Base-by-base conservation (phyloP, 2,113 vertebrate species). In the Gymnogyps californianus region DNA sequence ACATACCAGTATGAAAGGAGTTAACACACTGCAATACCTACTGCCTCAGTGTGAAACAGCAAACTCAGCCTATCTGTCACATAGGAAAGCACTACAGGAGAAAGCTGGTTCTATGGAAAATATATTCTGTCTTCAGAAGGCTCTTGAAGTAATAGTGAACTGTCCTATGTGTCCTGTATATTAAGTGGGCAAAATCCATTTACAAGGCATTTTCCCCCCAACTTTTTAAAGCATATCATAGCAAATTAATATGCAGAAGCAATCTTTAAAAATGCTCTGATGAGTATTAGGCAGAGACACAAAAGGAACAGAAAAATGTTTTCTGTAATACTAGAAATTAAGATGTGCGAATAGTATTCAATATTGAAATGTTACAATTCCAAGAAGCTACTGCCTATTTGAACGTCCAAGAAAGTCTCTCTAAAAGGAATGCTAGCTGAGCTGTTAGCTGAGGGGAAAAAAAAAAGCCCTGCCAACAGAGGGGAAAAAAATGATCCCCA, bases 121-220 rank as follows among this genome's bases (percentile, higher is more conserved):
- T 2, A 38, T 5, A 22, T 11, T 29, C 13, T 32, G 42, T 15
- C 79, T 79, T 58, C 20, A 40, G 22, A 31, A 28, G 28, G 16
- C 16, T 42, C 52, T 0, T 34, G 7, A 72, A 89, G 46, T 7
- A 44, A 25, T 7, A 70, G 20, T 13, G 13, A 70, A 52, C 52
- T 9, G 3, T 10, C 52, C n/a, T n/a, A 1, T 3, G 34, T 9
- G 40, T 62, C 51, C 36, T 66, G 25, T 12, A 9, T 34, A 0
- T 4, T 4, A 29, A 18, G 25, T 18, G 10, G 31, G 42, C 34
- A 49, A 82, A 89, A 82, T 28, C 57, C 55, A 52, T 20, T 40
- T 38, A 38, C 2, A 16, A 46, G 29, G 20, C 13, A 5, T 6
- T 21, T 69, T 19, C 0, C 0, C 10, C 7, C 24, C 36, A 0